A percentile compares a stretch with the other conserved stretches of the same genome.
Conservation (phyloP, 2,113 vertebrate species). For the Psilopogon haemacephalus region DNA sequence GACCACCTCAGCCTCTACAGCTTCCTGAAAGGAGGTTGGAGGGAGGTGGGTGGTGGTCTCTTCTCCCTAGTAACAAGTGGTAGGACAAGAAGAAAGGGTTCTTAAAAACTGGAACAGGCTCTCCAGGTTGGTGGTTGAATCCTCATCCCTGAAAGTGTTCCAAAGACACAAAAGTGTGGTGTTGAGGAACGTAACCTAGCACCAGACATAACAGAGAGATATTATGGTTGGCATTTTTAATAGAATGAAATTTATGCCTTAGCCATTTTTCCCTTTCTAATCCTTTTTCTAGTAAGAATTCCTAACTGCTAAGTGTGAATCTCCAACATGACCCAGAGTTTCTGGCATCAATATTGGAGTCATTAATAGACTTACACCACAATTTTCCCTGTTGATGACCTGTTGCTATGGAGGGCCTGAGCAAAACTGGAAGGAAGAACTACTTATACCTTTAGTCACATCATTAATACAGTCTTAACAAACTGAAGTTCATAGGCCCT, state of each 20-base stretch:
- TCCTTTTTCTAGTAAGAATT: neutral
- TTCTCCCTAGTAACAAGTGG: too few species aligned
- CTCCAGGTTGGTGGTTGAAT: too few species aligned
- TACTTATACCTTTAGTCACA: neutral
- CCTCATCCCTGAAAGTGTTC: too few species aligned
- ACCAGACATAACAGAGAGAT: too few species aligned
- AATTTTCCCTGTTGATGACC: constrained; percentile 3
- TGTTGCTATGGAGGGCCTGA: constrained; percentile 27
- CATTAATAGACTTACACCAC: neutral
- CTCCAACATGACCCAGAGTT: neutral
- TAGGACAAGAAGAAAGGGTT: too few species aligned
- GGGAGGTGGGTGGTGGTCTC: too few species aligned
- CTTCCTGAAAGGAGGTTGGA: too few species aligned
- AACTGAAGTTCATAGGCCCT: constrained; percentile 35
- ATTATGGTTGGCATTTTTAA: neutral
- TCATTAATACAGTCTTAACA: constrained; percentile 40
- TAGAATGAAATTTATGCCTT: neutral
- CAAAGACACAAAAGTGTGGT: too few species aligned
- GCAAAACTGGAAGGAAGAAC: constrained; percentile 24
- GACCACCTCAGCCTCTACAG: too few species aligned
- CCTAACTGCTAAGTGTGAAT: neutral
- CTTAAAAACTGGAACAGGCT: too few species aligned
- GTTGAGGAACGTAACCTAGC: too few species aligned
- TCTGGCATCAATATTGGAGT: neutral
- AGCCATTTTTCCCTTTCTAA: neutral